A percentile compares a stretch with the other conserved stretches of the same genome.
Evolutionary conservation across 2,888 invertebrate species (phyloP).

Genomic region (Phyto melanocephala): DNA sequence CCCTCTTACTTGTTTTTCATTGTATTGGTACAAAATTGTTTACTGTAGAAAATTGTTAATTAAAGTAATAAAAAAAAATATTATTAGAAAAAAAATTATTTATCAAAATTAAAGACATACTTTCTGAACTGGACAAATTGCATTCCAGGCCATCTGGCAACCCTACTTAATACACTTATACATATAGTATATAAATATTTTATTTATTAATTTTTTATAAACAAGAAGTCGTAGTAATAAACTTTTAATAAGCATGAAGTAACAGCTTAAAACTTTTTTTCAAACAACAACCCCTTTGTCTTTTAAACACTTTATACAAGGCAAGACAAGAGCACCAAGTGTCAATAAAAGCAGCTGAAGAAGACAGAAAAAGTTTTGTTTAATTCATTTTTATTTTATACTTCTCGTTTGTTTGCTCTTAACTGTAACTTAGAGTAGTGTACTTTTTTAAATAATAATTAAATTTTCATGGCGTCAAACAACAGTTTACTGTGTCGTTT

Average conservation of each 20-base stretch:
- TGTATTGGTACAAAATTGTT: no score
- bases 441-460: constrained; percentile 6
- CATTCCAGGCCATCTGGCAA: no score
- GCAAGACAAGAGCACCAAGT: neutral
- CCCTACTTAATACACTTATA: no score
- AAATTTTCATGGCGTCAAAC: constrained; percentile 25
- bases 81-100: no score
- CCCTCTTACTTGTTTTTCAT: no score
- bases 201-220: neutral
- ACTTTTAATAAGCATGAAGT: constrained; percentile 9
- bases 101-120: no score
- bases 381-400: neutral
- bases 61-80: no score
- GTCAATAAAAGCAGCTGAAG: neutral
- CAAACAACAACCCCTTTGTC: neutral
- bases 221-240: neutral
- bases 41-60: no score
- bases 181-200: no score
- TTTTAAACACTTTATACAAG: neutral
- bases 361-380: neutral
- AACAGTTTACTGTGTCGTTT: neutral
- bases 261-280: constrained; percentile 3
- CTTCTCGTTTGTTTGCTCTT: neutral
- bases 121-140: no score
- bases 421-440: neutral